These are phyloP conservation scores for Melanerpes formicivorus DNA, from an alignment of 2,113 vertebrate genomes.

Conservation along the genomic window DNA sequence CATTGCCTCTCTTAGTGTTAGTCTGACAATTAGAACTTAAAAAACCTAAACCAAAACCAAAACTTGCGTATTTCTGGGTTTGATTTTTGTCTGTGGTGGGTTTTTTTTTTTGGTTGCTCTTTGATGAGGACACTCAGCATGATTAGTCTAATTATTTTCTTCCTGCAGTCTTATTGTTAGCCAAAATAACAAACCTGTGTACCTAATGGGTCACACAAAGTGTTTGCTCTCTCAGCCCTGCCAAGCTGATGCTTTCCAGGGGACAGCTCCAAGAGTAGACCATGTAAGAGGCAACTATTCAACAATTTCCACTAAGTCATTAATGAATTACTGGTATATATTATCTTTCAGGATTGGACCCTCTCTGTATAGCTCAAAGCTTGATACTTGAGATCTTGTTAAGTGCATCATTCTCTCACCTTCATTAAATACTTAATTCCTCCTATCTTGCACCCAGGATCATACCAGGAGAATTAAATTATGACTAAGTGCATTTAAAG, in stretches of 20 bases:
- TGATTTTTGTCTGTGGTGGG: background rate
- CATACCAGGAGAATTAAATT: background rate
- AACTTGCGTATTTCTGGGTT: background rate
- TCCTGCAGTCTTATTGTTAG: constrained; percentile 10
- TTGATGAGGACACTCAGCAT: constrained; percentile 26
- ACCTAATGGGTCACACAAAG: constrained; percentile 17
- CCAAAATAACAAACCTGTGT: constrained; percentile 29
- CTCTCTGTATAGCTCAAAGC: background rate
- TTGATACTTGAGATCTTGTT: background rate
- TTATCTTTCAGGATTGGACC: background rate
- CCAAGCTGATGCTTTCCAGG: background rate
- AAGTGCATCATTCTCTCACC: background rate
- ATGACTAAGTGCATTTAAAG: background rate
- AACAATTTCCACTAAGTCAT: background rate
- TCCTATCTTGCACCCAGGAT: background rate
- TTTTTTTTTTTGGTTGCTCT: constrained; percentile 20
- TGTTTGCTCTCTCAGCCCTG: background rate
- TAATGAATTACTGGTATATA: background rate
- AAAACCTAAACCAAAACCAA: background rate
- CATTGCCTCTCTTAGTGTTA: background rate
- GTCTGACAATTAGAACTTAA: background rate
- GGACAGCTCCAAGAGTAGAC: background rate
- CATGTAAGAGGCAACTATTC: background rate
- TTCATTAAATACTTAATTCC: background rate
- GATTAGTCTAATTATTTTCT: constrained; percentile 60